Percentiles rank a stretch among this genome's conserved stretches.
These are phyloP conservation scores for Ceratotherium simum DNA, from an alignment of 2,113 vertebrate genomes.

Conservation along the genomic window DNA sequence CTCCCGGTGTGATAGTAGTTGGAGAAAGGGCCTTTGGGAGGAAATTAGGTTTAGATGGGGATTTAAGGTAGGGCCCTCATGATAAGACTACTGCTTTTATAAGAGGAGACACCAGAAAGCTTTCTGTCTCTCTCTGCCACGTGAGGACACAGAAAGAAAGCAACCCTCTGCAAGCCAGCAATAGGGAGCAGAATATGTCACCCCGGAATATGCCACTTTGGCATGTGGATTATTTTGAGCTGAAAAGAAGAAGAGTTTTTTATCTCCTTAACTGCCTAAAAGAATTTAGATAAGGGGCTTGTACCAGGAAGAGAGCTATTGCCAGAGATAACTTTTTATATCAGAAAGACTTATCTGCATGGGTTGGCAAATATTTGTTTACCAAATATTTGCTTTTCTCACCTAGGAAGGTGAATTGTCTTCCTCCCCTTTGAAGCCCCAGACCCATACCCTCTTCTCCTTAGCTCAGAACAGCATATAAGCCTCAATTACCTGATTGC, in stretches of 20 bases:
- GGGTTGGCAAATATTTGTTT: not conserved
- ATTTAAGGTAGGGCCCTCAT: not conserved
- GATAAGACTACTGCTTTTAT: not conserved
- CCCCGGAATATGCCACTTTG: not conserved
- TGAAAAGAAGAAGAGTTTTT: not conserved
- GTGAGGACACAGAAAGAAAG: not conserved
- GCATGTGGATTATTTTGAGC: not conserved
- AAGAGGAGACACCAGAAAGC: not conserved
- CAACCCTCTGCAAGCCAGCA: not conserved
- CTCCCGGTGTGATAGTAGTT: accelerated
- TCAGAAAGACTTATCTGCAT: not conserved
- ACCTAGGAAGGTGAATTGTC: not conserved
- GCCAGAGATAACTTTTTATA: not conserved
- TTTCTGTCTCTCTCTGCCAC: not conserved
- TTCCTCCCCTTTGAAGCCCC: not conserved
- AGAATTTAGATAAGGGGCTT: not conserved
- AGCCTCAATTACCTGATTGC: not conserved
- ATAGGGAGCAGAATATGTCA: not conserved
- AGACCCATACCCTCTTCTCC: not conserved
- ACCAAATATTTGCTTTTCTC: not conserved
- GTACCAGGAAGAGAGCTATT: not conserved
- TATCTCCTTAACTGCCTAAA: not conserved
- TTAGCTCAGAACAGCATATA: not conserved
- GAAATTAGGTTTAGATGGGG: not conserved
- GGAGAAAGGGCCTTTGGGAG: not conserved